Evolutionary conservation across 1,140 invertebrate species (phyloP).

Genomic region (Cyphomyrmex costatus): DNA sequence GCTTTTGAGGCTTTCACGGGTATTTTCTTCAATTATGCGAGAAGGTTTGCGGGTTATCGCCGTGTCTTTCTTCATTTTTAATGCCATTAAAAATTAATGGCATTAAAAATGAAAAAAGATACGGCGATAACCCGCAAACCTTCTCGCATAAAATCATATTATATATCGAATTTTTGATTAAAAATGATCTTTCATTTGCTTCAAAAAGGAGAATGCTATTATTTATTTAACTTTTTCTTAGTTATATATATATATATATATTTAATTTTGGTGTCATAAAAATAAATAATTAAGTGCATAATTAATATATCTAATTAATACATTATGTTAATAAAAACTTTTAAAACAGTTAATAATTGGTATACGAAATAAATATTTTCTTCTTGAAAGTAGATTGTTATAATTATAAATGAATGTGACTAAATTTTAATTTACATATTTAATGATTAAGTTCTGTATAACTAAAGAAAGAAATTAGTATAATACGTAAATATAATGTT

Average conservation of each 20-base stretch:
- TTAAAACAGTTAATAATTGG: not conserved
- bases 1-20: too few relatives aligned
- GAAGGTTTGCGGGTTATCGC: too few relatives aligned
- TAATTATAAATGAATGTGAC: not conserved
- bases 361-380: not conserved
- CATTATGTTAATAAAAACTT: not conserved
- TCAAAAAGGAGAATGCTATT: too few relatives aligned
- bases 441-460: not conserved
- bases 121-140: too few relatives aligned
- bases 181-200: too few relatives aligned
- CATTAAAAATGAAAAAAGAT: too few relatives aligned
- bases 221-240: too few relatives aligned
- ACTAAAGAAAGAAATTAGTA: not conserved
- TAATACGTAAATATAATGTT: not conserved
- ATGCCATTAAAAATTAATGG: too few relatives aligned
- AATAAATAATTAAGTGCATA: not conserved
- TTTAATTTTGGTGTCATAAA: not conserved
- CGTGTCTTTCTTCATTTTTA: too few relatives aligned
- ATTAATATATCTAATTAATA: conserved; percentile 24
- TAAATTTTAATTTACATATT: not conserved
- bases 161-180: too few relatives aligned
- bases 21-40: too few relatives aligned
- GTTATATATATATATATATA: too few relatives aligned
- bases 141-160: not conserved
- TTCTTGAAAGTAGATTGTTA: not conserved